Conservation (phyloP, 1,140 invertebrate genomes). For the Magallana gigas region DNA sequence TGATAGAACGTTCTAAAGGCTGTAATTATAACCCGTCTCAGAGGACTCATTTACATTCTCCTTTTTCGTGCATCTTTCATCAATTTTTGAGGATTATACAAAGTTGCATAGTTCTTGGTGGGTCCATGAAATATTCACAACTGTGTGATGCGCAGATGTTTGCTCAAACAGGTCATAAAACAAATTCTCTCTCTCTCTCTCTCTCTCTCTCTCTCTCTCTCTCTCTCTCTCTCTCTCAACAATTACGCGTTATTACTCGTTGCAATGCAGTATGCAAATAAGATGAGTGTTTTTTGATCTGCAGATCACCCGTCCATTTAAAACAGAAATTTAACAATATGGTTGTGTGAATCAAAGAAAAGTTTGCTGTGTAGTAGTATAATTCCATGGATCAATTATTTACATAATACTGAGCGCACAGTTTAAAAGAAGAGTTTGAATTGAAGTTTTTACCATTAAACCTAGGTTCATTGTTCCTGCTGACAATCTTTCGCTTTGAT, state of each 20-base stretch:
- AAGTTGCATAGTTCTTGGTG: constrained; percentile 5
- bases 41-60: not conserved
- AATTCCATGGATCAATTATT: too few species aligned
- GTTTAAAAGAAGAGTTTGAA: too few species aligned
- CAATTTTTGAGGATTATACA: not conserved
- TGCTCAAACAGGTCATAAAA: not conserved
- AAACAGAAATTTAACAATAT: too few species aligned
- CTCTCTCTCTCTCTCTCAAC: not conserved
- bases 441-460: too few species aligned
- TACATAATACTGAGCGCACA: too few species aligned
- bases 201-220: not conserved
- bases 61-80: not conserved
- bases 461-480: not conserved
- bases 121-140: not conserved
- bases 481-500: not conserved
- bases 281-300: too few species aligned
- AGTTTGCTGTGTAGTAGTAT: too few species aligned
- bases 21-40: not conserved
- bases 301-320: too few species aligned
- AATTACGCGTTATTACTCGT: not conserved
- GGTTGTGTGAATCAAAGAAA: too few species aligned
- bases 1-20: not conserved
- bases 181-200: not conserved
- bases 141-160: not conserved
- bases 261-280: too few species aligned